Evolutionary conservation across 2,888 invertebrate species (phyloP), one percentile per base, ranked within the genome.

Genomic region (Drosophila pseudotalamancana): DNA sequence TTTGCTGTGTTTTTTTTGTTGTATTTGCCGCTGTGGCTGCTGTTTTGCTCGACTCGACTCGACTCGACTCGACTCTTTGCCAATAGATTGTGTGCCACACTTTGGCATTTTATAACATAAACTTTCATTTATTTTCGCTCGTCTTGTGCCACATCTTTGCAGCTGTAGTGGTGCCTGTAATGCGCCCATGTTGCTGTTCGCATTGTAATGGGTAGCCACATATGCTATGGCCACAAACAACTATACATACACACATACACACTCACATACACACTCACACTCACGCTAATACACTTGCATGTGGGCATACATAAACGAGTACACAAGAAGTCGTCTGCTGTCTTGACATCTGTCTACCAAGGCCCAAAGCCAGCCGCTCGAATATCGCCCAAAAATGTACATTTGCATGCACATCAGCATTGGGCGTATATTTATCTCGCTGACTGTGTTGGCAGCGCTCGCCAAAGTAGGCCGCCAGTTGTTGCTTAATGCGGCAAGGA

Each of bases 61-160:
- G n/a, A n/a, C n/a, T n/a, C n/a, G n/a, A n/a, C n/a, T n/a, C n/a
- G n/a, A 45, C 50, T 55, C 53, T 51, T 57, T 64, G 64, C 66
- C 78, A 73, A 74, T 82, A 83, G 87, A 85, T 83, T 83, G 74
- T 77, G 76, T 68, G 79, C 69, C 82, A 81, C 85, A 85, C 85
- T 84, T 85, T 87, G 83, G 72, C 83, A 87, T 87, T 85, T 88
- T 88, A 88, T 85, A 87, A 86, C 86, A 88, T 83, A 85, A 85
- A 85, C 80, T 88, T 88, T 86, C 85, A 87, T 86, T 88, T 85
- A 83, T 77, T 87, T 87, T 73, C 72, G 71, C 72, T 63, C 77
- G 61, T 63, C 75, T 72, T 71, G 67, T 40, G 65, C 51, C 61
- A 72, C 64, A 79, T 59, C 57, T 49, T 68, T 66, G 64, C 46